phyloP scores from a whole-genome alignment of 2,113 vertebrate genomes.

The Otolemur garnettii region DNA sequence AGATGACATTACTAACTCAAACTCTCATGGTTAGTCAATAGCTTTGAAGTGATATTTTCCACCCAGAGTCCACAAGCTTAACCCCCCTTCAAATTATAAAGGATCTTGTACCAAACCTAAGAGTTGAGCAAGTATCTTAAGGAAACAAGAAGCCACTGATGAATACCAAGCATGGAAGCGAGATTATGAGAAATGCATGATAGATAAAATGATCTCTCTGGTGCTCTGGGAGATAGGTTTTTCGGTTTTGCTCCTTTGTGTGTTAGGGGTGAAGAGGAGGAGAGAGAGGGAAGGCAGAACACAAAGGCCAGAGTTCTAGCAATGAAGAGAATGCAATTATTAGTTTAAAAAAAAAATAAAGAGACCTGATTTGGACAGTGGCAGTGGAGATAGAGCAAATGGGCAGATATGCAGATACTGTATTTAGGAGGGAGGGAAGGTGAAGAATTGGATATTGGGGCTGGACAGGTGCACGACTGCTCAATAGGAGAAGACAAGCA shows the following conservation, averaged over 20 bases:
- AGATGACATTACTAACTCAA: not conserved
- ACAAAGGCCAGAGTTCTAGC: not conserved
- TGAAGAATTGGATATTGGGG: accelerated
- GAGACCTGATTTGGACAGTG: not conserved
- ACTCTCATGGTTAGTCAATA: not conserved
- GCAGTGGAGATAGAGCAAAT: not conserved
- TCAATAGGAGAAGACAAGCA: no score
- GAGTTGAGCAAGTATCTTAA: not conserved
- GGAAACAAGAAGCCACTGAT: not conserved
- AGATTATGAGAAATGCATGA: not conserved
- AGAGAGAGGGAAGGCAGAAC: accelerated
- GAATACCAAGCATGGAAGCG: not conserved
- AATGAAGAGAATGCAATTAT: not conserved
- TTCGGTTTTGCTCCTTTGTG: not conserved
- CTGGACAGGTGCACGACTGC: not conserved
- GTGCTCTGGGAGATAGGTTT: not conserved
- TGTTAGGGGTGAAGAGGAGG: accelerated
- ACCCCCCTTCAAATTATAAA: not conserved
- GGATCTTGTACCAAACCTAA: not conserved
- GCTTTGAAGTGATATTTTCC: not conserved
- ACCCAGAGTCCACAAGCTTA: not conserved
- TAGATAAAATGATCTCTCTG: not conserved
- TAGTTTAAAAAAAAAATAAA: not conserved
- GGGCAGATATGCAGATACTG: no score
- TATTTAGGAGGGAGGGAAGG: no score